Base-by-base conservation (phyloP, 2,888 invertebrate species). In the Galeopsomyia nigrocyanea region DNA sequence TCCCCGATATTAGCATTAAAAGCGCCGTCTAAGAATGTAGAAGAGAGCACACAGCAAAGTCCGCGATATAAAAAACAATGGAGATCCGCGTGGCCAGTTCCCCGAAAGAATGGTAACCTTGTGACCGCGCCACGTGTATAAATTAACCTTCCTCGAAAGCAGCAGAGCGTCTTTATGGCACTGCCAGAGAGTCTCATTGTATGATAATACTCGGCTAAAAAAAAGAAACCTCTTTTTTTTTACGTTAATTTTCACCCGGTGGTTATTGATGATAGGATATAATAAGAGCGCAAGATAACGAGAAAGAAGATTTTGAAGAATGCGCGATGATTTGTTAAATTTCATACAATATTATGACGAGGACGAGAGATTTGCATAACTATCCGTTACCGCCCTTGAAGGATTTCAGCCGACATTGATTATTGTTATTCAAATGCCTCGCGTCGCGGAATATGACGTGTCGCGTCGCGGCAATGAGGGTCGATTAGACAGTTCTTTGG, bases 371-470 rank as follows among this genome's bases (percentile, higher is more conserved):
- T 82, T 81, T 80, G 68, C 81, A 81, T 80, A 77, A 79, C 76
- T 77, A 77, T 79, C 77, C 74, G 78, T 80, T 79, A 76, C 67
- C 67, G 75, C 66, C 74, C 76, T 78, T 77, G 76, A 77, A 80
- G 77, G 79, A 73, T 77, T 72, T 77, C 71, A 78, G 76, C 77
- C 73, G 66, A 50, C 58, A 71, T 71, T 72, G 74, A 56, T 71
- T 74, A 79, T 85, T 85, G 83, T 85, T 80, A 85, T 85, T 85
- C 81, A 84, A 85, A 85, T 85, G 62, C 26, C 26, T 26, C 26
- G 63, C 26, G 63, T 70, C 67, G 63, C n/a, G 65, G 65, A 67
- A 75, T 75, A 68, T 69, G 62, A 68, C 74, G 26, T 26, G 26
- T 26, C 26, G 26, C 26, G 26, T 5, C 3, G 26, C 26, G 69